Evolutionary conservation across 2,888 invertebrate genomes (phyloP), one percentile per base, ranked within the genome.

Genomic region (Pomacea canaliculata): DNA sequence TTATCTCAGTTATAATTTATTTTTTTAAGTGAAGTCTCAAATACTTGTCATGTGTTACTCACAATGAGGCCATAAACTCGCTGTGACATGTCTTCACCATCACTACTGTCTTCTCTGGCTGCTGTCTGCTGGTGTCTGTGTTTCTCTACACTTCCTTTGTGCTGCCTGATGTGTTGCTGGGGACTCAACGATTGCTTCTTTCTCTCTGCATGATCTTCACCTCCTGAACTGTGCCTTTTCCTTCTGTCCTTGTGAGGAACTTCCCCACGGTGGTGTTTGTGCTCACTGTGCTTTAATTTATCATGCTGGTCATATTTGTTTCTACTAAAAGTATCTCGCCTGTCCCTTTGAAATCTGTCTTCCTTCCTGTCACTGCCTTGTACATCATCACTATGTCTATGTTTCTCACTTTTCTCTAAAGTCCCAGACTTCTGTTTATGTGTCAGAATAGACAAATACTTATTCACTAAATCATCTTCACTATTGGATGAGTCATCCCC

Each of bases 371-470:
- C 27, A 2, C 37, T 8, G 23, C 23, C 48, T 18, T 70, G 56
- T 9, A 62, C 27, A 71, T 59, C 72, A 56, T 63, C 62, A 56
- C 51, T 56, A 16, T 13, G 51, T 56, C 51, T 56, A 56, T 67
- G 48, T 63, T 27, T 67, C 19, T 63, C 62, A 60, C 27, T 60
- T 63, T 56, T 51, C 60, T 46, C 63, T 2, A 46, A n/a, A 27
- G 23, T 73, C 19, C 65, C 68, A 16, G 76, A 60, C 60, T 76
- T 76, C 65, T 87, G 82, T 80, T 89, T 89, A 67, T 86, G 78
- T 49, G 83, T 85, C 1, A 89, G 80, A 69, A 90, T 87, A 27
- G 84, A 84, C 51, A 90, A 80, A 78, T 89, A 90, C 76, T 86
- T 83, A 27, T 85, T 85, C 77, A 90, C 77, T 1, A 90, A 63